Conservation (phyloP, 2,888 invertebrate genomes). For the Lordiphosa fenestrarum region DNA sequence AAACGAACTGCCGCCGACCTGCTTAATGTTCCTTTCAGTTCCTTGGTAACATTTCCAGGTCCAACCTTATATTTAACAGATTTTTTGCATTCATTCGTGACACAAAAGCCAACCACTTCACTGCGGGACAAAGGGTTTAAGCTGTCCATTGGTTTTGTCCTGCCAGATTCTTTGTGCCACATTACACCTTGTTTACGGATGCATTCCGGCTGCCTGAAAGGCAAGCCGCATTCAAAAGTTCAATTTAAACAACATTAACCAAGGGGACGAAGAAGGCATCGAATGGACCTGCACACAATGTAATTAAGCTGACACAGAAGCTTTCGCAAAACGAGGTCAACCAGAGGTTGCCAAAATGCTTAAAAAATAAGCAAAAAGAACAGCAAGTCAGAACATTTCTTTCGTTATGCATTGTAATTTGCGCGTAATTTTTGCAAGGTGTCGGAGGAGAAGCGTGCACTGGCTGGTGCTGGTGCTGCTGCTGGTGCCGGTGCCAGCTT, state of each 20-base stretch:
- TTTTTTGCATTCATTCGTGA: too few relatives aligned
- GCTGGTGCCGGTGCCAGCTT: constrained; percentile 36
- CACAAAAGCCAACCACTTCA: too few relatives aligned
- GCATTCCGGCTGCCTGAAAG: constrained; percentile 29
- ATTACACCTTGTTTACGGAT: constrained; percentile 28
- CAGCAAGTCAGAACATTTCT: constrained; percentile 21
- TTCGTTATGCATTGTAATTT: constrained; percentile 66
- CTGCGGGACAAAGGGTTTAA: too few relatives aligned
- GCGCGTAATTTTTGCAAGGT: constrained; percentile 66
- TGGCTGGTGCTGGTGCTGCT: constrained; percentile 23
- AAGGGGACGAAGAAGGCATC: constrained; percentile 5
- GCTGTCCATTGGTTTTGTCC: constrained; percentile 1
- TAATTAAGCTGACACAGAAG: constrained; percentile 48
- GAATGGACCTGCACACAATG: constrained; percentile 39
- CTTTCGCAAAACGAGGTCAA: constrained; percentile 24
- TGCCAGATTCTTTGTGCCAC: constrained; percentile 25
- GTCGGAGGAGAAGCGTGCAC: constrained; percentile 51
- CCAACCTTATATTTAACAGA: too few relatives aligned
- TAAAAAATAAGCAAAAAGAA: constrained; percentile 20
- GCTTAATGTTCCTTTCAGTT: too few relatives aligned
- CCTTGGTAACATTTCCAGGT: too few relatives aligned
- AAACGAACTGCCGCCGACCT: too few relatives aligned
- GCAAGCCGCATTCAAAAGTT: constrained; percentile 31
- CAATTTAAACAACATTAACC: constrained; percentile 43
- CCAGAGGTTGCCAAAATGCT: constrained; percentile 10